These are phyloP conservation scores for Teleiodes luculella DNA, from an alignment of 2,888 invertebrate genomes.

Conservation along the genomic window DNA sequence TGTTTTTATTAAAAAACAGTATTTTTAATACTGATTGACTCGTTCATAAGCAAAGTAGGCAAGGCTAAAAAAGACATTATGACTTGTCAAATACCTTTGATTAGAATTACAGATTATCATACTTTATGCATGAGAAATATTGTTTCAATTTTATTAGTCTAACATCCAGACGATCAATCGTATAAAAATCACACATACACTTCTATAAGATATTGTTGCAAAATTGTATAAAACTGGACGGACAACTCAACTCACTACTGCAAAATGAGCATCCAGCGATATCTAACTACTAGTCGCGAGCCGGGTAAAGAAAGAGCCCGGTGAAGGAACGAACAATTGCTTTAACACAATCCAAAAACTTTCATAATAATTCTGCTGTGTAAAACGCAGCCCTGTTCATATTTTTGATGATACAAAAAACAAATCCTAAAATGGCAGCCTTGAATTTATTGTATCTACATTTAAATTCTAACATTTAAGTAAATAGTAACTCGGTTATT, in stretches of 20 bases:
- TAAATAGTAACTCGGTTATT: conserved; percentile 55
- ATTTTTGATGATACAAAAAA: conserved; percentile 27
- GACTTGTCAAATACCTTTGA: background rate
- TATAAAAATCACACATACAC: conserved; percentile 36
- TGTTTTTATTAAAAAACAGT: too few relatives aligned
- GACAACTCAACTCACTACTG: conserved; percentile 76
- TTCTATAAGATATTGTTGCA: conserved; percentile 51
- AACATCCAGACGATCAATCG: conserved; percentile 10
- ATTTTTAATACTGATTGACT: background rate
- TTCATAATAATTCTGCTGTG: background rate
- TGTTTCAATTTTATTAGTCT: background rate
- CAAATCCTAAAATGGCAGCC: conserved; percentile 52
- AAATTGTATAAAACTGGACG: conserved; percentile 76
- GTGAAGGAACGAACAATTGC: background rate
- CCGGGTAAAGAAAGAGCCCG: background rate
- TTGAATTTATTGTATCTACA: conserved; percentile 48
- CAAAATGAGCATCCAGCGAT: conserved; percentile 73
- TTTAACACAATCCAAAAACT: background rate
- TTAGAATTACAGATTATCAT: too few relatives aligned
- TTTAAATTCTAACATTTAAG: conserved; percentile 52
- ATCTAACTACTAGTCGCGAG: conserved; percentile 5
- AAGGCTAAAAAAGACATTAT: too few relatives aligned
- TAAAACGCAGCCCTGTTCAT: conserved; percentile 8
- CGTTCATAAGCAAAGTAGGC: too few relatives aligned
- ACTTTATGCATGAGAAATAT: background rate